Evolutionary conservation across 2,888 invertebrate species (phyloP), one percentile per base, ranked within the genome.

Genomic region (Apotomis betuletana): DNA sequence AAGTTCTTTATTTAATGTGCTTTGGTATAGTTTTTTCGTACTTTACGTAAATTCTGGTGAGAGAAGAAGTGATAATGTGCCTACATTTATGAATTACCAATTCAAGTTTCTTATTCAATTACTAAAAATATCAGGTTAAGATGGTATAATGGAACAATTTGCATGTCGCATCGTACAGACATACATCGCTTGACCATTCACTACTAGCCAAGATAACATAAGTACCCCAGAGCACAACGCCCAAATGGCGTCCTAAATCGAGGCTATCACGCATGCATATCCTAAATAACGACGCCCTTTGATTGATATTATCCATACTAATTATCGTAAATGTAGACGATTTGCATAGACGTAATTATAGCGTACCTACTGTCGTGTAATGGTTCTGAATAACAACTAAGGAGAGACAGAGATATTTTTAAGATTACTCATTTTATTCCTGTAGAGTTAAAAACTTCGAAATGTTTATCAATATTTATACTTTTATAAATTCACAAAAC

Each of bases 231-330:
- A 9, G 49, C 49, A n/a, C 12, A n/a, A 36, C 57, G 57, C 57
- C 5, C 38, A 36, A 8, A 36, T 12, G 3, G 38, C 38, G 36
- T 58, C 10, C 38, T 12, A 58, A 58, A 58, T 46, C 60, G 41
- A 4, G 60, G 3, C 15, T 60, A 57, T 58, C 51, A 67, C 58
- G 36, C 38, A 67, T 67, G 58, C 58, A 67, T 67, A 49, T 57
- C 27, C 54, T 5, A 3, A n/a, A 27, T 65, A 65, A 55, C 55
- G 27, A 44, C 12, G 27, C 5, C 15, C 64, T 55, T 57, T 65
- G 65, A 65, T 65, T 46, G 55, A 65, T 65, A 65, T 57, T 65
- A 57, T 55, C 54, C 27, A 8, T 27, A 57, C 4, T 63, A 46
- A 57, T 65, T 65, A 57, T 27, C 36, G 27, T 57, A 44, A 36